Evolutionary conservation across 2,113 vertebrate genomes (phyloP).

Genomic region (Corydoras maculifer): DNA sequence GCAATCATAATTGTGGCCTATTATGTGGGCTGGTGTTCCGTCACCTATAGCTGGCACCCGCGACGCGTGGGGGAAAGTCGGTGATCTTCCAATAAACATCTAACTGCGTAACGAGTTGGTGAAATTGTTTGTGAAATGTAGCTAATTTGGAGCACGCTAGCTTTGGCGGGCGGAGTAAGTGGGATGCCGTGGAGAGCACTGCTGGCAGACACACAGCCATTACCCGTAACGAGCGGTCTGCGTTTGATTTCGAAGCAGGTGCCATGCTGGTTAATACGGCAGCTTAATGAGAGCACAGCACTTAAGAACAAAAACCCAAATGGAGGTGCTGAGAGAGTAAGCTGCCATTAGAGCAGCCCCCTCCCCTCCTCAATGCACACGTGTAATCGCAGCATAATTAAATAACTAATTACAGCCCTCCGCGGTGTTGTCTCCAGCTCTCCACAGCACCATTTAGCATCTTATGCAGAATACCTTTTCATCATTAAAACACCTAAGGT

Average conservation of each 20-base stretch:
- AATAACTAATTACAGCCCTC: conserved; percentile 52
- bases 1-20: conserved; percentile 52
- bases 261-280: conserved; percentile 60
- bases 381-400: conserved; percentile 46
- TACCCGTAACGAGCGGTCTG: conserved; percentile 64
- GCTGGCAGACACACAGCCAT: conserved; percentile 57
- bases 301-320: conserved; percentile 52
- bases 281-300: conserved; percentile 65
- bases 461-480: conserved; percentile 33
- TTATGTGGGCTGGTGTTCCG: conserved; percentile 52
- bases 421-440: conserved; percentile 38
- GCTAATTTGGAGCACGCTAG: conserved; percentile 57
- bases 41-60: conserved; percentile 51
- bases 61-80: conserved; percentile 45
- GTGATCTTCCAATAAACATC: conserved; percentile 68
- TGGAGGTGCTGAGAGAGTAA: conserved; percentile 50
- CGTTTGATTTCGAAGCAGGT: conserved; percentile 63
- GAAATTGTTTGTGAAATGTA: conserved; percentile 69
- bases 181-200: conserved; percentile 47
- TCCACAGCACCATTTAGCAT: conserved; percentile 29
- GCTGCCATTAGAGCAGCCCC: conserved; percentile 52
- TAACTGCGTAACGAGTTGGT: conserved; percentile 57
- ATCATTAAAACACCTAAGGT: conserved; percentile 11
- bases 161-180: conserved; percentile 50
- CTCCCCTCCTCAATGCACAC: conserved; percentile 36